Percentiles rank a stretch among this genome's conserved stretches.
phyloP scores from a whole-genome alignment of 2,797 vertebrate genomes.

The Trachops cirrhosus region DNA sequence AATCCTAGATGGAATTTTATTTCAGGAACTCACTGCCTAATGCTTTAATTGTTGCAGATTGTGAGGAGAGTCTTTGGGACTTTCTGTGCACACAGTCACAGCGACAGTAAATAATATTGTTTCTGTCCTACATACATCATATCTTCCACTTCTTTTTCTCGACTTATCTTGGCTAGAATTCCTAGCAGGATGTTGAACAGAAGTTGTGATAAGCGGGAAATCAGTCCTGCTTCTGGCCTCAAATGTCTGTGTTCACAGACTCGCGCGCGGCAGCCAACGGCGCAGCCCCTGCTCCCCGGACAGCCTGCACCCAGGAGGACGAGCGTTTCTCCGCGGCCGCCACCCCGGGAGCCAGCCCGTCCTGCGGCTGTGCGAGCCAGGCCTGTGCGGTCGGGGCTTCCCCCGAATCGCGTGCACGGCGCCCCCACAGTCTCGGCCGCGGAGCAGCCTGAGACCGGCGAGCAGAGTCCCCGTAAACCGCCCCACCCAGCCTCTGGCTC shows the following conservation, averaged over 20 bases:
- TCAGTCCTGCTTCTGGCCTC: background rate
- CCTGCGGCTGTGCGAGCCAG: fast-evolving
- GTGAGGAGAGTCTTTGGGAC: background rate
- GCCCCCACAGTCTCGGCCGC: too few species aligned
- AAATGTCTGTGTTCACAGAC: background rate
- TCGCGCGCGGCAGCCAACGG: background rate
- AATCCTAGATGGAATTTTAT: background rate
- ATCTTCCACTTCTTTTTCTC: background rate
- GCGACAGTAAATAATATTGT: background rate
- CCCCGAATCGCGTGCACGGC: fast-evolving
- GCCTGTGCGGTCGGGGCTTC: too few species aligned
- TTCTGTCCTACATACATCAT: too few species aligned
- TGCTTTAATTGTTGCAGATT: background rate
- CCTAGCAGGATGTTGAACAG: too few species aligned
- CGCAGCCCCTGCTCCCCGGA: fast-evolving
- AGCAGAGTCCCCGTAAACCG: fast-evolving
- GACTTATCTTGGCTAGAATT: background rate
- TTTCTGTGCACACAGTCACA: background rate
- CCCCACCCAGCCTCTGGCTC: too few species aligned
- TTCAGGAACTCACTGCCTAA: background rate
- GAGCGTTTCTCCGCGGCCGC: background rate
- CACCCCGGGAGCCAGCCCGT: fast-evolving
- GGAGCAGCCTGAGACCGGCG: fast-evolving
- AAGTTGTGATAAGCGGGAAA: background rate
- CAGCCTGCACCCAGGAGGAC: background rate